Evolutionary conservation across 2,888 invertebrate species (phyloP).

Genomic region (Camptogramma bilineatum): DNA sequence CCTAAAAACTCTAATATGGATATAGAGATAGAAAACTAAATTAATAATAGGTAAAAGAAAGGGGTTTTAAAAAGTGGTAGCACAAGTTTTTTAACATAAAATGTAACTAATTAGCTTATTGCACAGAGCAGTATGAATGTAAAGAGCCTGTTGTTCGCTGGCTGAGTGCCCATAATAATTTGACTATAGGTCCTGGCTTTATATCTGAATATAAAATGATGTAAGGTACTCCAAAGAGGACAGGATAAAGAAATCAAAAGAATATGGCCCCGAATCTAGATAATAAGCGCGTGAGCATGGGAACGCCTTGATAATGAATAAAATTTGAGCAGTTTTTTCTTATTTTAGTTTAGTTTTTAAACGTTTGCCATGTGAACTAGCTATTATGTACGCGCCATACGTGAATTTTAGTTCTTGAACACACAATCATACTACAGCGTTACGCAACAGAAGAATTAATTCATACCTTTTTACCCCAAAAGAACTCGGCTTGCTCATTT

Average conservation of each 20-base stretch:
- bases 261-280: not conserved
- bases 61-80: not conserved
- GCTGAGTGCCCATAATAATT: constrained; percentile 9
- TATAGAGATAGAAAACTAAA: too few species aligned
- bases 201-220: not conserved
- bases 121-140: not conserved
- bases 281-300: too few species aligned
- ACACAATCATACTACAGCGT: too few species aligned
- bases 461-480: not conserved
- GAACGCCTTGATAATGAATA: too few species aligned
- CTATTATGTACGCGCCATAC: too few species aligned
- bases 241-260: not conserved
- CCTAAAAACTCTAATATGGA: too few species aligned
- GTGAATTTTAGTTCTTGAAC: too few species aligned
- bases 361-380: too few species aligned
- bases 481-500: not conserved
- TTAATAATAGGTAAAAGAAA: not conserved
- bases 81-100: not conserved
- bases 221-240: not conserved
- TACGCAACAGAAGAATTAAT: too few species aligned
- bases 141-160: constrained; percentile 4
- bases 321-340: too few species aligned
- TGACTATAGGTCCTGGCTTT: constrained; percentile 2
- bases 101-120: not conserved
- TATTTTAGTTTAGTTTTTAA: too few species aligned